These are phyloP conservation scores for Cinclus cinclus DNA, from an alignment of 2,113 vertebrate species.

Conservation along the genomic window DNA sequence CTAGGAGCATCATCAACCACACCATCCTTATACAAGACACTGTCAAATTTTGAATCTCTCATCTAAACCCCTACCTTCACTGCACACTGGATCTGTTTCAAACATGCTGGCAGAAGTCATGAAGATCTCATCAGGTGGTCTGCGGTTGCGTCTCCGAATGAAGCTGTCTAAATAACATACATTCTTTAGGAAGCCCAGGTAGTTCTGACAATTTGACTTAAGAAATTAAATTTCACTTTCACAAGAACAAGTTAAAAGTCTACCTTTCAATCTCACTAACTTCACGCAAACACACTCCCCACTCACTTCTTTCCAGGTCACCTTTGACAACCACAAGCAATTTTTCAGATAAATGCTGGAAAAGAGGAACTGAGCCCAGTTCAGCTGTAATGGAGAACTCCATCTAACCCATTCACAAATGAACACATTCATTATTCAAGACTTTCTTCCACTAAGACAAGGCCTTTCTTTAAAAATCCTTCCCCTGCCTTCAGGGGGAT, in stretches of 20 bases:
- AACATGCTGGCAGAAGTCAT: not conserved
- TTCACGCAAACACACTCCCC: not conserved
- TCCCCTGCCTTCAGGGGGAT: not conserved
- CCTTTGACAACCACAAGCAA: accelerated
- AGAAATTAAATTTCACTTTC: not conserved
- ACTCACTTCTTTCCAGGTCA: not conserved
- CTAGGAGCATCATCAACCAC: not conserved
- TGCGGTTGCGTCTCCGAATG: not conserved
- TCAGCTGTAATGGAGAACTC: not conserved
- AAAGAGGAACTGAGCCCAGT: not conserved
- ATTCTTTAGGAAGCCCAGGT: not conserved
- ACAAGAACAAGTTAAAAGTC: not conserved
- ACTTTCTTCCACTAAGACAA: not conserved
- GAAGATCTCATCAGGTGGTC: not conserved
- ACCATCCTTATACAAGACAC: not conserved
- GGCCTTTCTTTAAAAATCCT: not conserved
- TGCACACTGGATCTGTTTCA: not conserved
- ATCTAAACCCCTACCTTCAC: not conserved
- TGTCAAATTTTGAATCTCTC: not conserved
- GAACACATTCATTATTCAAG: not conserved
- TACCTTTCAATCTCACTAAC: not conserved
- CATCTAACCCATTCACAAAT: not conserved
- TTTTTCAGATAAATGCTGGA: not conserved
- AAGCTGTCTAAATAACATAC: not conserved
- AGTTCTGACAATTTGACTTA: not conserved